Conservation (phyloP, 1,140 invertebrate genomes). For the Helicoverpa zea region DNA sequence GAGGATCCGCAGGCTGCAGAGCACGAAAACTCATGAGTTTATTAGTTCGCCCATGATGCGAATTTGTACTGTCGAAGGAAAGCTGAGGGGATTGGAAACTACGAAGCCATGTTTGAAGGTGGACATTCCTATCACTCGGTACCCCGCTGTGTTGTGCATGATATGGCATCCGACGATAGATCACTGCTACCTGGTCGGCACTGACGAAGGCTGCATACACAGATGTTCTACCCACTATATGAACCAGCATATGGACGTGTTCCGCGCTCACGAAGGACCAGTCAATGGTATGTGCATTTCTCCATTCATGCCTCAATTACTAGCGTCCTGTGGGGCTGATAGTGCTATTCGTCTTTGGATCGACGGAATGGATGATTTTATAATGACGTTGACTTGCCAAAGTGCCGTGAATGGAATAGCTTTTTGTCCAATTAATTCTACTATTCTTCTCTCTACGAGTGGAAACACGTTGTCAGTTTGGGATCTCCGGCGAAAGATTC, state of each 20-base stretch:
- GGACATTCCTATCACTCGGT: conserved; percentile 86
- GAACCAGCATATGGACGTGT: conserved; percentile 90
- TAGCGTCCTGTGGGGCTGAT: conserved; percentile 94
- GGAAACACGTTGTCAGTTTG: conserved; percentile 91
- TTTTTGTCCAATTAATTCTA: conserved; percentile 94
- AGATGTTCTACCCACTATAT: conserved; percentile 90
- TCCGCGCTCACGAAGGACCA: conserved; percentile 92
- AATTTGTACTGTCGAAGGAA: conserved; percentile 88
- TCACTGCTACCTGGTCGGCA: conserved; percentile 93
- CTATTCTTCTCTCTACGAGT: conserved; percentile 92
- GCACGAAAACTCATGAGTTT: conserved; percentile 86
- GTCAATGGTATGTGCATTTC: conserved; percentile 93
- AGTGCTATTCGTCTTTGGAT: conserved; percentile 93
- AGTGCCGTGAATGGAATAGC: conserved; percentile 89
- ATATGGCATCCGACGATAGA: conserved; percentile 89
- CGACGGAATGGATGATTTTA: conserved; percentile 88
- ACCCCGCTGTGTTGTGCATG: conserved; percentile 88
- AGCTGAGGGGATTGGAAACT: conserved; percentile 87
- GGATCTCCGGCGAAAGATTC: conserved; percentile 90
- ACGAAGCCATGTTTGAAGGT: conserved; percentile 80
- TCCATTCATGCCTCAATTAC: conserved; percentile 91
- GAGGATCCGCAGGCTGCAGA: conserved; percentile 86
- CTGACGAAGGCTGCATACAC: conserved; percentile 94
- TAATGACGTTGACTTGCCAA: conserved; percentile 88
- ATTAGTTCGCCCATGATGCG: conserved; percentile 88